Evolutionary conservation across 37 sponge, comb jelly and placozoan genomes (phyloP).

Genomic region (Corticium candelabrum): DNA sequence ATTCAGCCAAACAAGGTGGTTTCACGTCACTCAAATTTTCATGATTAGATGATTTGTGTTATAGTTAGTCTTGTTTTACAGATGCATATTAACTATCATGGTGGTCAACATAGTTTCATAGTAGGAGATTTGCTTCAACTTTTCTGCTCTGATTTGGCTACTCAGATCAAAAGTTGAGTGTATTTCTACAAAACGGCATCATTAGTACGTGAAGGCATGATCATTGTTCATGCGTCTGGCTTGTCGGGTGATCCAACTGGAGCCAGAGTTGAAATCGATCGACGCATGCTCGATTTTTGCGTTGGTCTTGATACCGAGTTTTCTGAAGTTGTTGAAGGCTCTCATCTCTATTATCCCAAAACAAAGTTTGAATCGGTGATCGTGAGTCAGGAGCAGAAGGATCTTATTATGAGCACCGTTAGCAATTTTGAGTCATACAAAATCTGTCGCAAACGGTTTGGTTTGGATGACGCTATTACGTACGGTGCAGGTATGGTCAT

Average conservation of each 20-base stretch:
- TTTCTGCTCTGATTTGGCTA: constrained; percentile 41
- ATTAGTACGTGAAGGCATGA: constrained; percentile 67
- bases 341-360: constrained; percentile 81
- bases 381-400: constrained; percentile 65
- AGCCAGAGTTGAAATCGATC: constrained; percentile 69
- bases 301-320: constrained; percentile 83
- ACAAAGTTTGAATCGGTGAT: constrained; percentile 66
- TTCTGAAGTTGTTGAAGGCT: constrained; percentile 77
- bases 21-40: too few relatives aligned
- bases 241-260: constrained; percentile 61
- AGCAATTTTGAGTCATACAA: constrained; percentile 78
- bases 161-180: constrained; percentile 60
- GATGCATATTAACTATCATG: too few relatives aligned
- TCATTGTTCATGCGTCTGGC: constrained; percentile 54
- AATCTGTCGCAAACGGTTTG: constrained; percentile 47
- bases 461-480: constrained; percentile 71
- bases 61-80: too few relatives aligned
- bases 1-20: constrained; percentile 73
- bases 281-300: constrained; percentile 80
- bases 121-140: constrained; percentile 58
- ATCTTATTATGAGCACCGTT: constrained; percentile 62
- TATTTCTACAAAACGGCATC: constrained; percentile 68
- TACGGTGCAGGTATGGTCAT: constrained; percentile 79
- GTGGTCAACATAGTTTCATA: constrained; percentile 35
- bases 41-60: too few relatives aligned